Conservation (phyloP, 2,113 vertebrate species). For the Mirounga angustirostris region DNA sequence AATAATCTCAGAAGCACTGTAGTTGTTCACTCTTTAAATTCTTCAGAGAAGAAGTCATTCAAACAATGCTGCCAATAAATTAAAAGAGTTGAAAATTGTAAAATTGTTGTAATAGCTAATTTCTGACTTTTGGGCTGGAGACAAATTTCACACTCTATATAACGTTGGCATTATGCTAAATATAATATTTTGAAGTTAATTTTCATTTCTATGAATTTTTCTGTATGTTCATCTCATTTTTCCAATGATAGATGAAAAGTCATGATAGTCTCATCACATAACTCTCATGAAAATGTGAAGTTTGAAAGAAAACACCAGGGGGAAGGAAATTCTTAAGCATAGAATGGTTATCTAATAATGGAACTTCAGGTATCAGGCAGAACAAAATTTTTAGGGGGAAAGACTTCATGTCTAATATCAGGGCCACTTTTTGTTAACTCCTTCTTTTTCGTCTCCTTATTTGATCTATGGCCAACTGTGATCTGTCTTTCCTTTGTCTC, state of each 20-base stretch:
- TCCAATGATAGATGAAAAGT: not conserved
- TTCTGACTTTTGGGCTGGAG: not conserved
- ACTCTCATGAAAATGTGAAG: not conserved
- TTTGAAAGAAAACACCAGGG: not conserved
- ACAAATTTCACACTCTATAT: not conserved
- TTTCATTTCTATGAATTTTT: slow-evolving; percentile 17
- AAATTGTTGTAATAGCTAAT: not conserved
- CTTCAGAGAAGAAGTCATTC: not conserved
- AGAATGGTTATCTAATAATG: not conserved
- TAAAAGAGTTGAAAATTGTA: not conserved
- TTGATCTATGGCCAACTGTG: not conserved
- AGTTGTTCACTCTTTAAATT: not conserved
- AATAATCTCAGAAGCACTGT: not conserved
- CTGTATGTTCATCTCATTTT: not conserved
- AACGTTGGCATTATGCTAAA: not conserved
- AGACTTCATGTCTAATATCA: not conserved
- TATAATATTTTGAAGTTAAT: slow-evolving; percentile 40
- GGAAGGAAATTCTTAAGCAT: slow-evolving; percentile 5
- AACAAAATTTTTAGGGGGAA: not conserved
- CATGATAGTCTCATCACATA: not conserved
- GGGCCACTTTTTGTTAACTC: not conserved
- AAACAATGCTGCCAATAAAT: not conserved
- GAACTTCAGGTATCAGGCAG: not conserved
- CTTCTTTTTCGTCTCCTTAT: not conserved
- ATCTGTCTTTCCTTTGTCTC: not conserved